A percentile compares a stretch with the other conserved stretches of the same genome.
phyloP scores from a whole-genome alignment of 2,888 invertebrate genomes.

The Lottia gigantea region DNA sequence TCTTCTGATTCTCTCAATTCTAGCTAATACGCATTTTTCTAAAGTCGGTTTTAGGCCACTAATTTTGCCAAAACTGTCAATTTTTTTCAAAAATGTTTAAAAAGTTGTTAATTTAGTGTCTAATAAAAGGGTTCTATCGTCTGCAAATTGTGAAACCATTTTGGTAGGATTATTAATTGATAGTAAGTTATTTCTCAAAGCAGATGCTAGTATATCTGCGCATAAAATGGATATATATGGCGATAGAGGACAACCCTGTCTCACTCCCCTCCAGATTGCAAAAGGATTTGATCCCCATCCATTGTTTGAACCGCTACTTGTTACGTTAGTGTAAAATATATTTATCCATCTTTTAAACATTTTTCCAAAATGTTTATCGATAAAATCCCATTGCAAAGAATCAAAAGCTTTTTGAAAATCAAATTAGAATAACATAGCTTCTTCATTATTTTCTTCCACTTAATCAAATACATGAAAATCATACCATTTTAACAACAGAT shows the following conservation, averaged over 20 bases:
- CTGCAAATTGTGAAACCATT: background rate
- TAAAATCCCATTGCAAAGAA: background rate
- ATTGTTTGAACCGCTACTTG: background rate
- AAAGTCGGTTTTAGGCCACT: too few species aligned
- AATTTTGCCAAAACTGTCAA: too few species aligned
- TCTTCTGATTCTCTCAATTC: background rate
- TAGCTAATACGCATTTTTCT: too few species aligned
- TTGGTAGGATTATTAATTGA: background rate
- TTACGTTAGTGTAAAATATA: background rate
- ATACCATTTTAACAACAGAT: too few species aligned
- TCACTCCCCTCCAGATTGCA: background rate
- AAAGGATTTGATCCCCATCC: background rate
- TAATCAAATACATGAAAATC: slow-evolving; percentile 13
- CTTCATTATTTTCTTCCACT: background rate
- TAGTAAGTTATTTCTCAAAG: background rate
- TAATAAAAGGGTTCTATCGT: background rate
- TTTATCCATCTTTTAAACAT: background rate
- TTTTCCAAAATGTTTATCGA: background rate
- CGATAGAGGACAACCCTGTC: background rate
- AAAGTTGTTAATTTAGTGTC: too few species aligned
- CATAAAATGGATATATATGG: background rate
- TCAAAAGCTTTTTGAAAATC: background rate
- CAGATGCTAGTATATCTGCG: background rate
- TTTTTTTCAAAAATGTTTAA: too few species aligned
- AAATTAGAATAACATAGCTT: background rate